A percentile compares a stretch with the other conserved stretches of the same genome.
These are phyloP conservation scores for Hyles vespertilio DNA, from an alignment of 1,140 invertebrate genomes.

Conservation along the genomic window DNA sequence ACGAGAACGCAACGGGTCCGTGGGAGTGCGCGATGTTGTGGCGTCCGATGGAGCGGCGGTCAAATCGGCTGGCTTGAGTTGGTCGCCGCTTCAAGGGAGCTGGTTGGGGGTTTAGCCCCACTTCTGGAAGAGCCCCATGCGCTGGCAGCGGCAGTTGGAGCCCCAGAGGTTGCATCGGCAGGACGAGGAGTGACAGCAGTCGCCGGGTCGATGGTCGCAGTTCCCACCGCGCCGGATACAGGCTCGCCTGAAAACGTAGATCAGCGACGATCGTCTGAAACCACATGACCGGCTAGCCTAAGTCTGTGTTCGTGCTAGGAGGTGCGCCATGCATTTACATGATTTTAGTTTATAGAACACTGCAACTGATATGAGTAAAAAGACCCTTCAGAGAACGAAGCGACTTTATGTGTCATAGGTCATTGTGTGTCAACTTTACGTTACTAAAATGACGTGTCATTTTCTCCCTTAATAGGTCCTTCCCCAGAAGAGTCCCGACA, in stretches of 20 bases:
- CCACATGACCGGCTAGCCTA: constrained; percentile 73
- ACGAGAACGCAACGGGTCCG: constrained; percentile 57
- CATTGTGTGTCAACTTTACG: no score
- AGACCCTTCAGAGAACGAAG: no score
- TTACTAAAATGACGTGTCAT: no score
- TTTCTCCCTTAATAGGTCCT: no score
- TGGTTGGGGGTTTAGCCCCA: constrained; percentile 80
- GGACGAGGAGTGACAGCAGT: constrained; percentile 90
- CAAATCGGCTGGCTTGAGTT: constrained; percentile 42
- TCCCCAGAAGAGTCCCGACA: no score
- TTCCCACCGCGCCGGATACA: constrained; percentile 87
- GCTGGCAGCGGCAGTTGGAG: constrained; percentile 91
- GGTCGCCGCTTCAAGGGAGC: constrained; percentile 46
- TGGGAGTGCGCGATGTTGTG: constrained; percentile 47
- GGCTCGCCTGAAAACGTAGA: constrained; percentile 90
- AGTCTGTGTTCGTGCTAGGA: constrained; percentile 37
- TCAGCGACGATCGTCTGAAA: constrained; percentile 89
- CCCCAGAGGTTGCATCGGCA: constrained; percentile 95
- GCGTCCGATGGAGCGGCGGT: constrained; percentile 48
- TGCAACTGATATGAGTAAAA: no score
- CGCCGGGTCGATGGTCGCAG: constrained; percentile 89
- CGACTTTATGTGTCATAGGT: no score
- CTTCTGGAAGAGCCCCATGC: constrained; percentile 92
- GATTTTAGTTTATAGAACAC: background rate
- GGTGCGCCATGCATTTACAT: constrained; percentile 4